Percentiles rank a stretch among this genome's conserved stretches.
Conservation (phyloP, 2,113 vertebrate genomes). For the Nettapus auritus region DNA sequence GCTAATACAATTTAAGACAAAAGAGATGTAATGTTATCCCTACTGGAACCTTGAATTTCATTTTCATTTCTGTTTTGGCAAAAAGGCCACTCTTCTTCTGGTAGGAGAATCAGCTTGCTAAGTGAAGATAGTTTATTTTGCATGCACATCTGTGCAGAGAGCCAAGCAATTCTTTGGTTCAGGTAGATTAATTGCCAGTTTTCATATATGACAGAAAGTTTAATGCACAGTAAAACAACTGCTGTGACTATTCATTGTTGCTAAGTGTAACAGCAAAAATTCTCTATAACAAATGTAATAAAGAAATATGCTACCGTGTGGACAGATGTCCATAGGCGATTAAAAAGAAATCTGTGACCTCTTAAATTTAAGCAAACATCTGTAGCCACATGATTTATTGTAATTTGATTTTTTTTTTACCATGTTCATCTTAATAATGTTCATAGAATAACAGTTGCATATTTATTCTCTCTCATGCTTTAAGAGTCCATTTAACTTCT, state of each 20-base stretch:
- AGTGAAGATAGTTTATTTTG: background rate
- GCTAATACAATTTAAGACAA: constrained; percentile 4
- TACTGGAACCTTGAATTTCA: background rate
- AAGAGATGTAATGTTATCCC: background rate
- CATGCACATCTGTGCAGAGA: constrained; percentile 7
- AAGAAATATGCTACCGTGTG: background rate
- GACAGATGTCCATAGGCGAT: constrained; percentile 8
- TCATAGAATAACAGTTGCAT: constrained; percentile 34
- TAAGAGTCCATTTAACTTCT: constrained; percentile 69
- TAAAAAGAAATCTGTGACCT: constrained; percentile 13
- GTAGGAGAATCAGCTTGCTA: background rate
- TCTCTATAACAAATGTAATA: background rate
- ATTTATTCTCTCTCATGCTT: constrained; percentile 52
- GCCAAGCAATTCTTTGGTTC: background rate
- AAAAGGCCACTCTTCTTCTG: constrained; percentile 5
- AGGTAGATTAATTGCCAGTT: constrained; percentile 46
- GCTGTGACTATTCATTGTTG: background rate
- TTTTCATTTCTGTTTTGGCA: constrained; percentile 33
- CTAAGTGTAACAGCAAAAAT: background rate
- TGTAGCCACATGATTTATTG: background rate
- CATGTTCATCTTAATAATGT: constrained; percentile 42
- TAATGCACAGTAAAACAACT: constrained; percentile 45
- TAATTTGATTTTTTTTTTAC: background rate
- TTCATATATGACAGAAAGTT: constrained; percentile 51
- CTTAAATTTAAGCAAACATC: constrained; percentile 26